These are phyloP conservation scores for Cossypha dichroa DNA, from an alignment of 2,797 vertebrate species.

Conservation along the genomic window DNA sequence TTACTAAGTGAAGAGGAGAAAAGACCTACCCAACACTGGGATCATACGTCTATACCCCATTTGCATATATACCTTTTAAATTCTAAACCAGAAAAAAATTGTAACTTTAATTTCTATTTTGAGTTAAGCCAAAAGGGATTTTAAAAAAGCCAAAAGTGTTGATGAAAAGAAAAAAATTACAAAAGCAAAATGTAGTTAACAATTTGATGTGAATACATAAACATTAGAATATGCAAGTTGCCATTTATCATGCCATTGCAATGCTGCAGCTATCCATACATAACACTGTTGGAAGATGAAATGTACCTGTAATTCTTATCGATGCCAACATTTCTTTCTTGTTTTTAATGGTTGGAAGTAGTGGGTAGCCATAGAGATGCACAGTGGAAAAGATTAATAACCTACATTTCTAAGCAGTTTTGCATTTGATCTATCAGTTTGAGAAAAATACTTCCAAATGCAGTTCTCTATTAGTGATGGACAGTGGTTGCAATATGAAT, in stretches of 20 bases:
- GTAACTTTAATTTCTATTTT: background rate
- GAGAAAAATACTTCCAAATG: background rate
- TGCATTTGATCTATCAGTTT: background rate
- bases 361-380: background rate
- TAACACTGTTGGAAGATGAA: background rate
- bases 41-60: background rate
- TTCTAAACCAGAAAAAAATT: background rate
- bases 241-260: background rate
- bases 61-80: background rate
- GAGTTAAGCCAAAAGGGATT: background rate
- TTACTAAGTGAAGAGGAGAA: background rate
- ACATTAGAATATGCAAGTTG: background rate
- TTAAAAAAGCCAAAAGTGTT: accelerated
- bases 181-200: background rate
- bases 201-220: background rate
- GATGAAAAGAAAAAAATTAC: background rate
- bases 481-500: background rate
- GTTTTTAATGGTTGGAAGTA: background rate
- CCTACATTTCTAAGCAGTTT: background rate
- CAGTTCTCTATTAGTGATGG: background rate
- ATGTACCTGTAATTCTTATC: background rate
- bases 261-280: background rate
- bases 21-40: background rate
- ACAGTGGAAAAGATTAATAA: background rate
- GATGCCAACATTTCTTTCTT: background rate